Conservation (phyloP, 2,888 invertebrate species). For the Nectonema munidae region DNA sequence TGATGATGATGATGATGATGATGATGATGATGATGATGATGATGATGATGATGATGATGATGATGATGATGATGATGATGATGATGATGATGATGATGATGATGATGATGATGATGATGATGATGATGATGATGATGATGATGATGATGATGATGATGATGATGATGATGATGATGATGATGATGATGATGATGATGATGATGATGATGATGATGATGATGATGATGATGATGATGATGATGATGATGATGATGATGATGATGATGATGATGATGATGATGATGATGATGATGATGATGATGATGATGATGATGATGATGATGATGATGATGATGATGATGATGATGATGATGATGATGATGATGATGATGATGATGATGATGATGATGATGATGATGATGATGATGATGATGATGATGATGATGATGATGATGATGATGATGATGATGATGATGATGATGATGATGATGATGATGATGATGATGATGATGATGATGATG, state of each 20-base stretch:
- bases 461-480: neutral
- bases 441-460: neutral
- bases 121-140: slow-evolving; percentile 10
- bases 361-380: neutral
- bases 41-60: slow-evolving; percentile 5
- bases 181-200: neutral
- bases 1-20: slow-evolving; percentile 1
- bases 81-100: slow-evolving; percentile 19
- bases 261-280: neutral
- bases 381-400: neutral
- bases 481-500: neutral
- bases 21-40: slow-evolving; percentile 5
- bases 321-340: neutral
- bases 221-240: neutral
- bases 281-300: neutral
- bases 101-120: slow-evolving; percentile 23
- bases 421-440: neutral
- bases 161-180: neutral
- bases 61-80: slow-evolving; percentile 8
- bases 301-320: neutral
- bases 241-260: neutral
- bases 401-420: neutral
- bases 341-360: neutral
- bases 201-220: neutral
- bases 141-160: neutral